Evolutionary conservation across 2,113 vertebrate species (phyloP).

Genomic region (Rallus limicola): DNA sequence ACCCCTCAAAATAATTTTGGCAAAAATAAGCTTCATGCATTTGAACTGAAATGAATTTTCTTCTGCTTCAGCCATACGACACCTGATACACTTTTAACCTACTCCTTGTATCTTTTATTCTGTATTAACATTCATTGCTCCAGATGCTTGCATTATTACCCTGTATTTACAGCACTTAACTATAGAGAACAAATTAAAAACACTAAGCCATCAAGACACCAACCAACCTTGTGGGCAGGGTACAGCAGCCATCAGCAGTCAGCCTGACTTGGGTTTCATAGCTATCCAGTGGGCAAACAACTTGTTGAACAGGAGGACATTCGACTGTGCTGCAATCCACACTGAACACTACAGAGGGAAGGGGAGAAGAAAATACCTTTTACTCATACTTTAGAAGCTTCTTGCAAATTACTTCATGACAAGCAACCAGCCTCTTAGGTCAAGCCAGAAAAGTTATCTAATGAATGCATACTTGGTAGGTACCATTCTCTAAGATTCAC

Average conservation of each 20-base stretch:
- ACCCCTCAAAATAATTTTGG: not conserved
- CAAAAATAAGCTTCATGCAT: not conserved
- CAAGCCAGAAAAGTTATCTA: not conserved
- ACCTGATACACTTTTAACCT: not conserved
- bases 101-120: not conserved
- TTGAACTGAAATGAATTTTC: not conserved
- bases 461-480: not conserved
- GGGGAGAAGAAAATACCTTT: not conserved
- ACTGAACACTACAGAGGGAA: constrained; percentile 81
- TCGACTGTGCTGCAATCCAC: constrained; percentile 91
- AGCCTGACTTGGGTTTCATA: constrained; percentile 89
- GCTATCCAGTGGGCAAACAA: constrained; percentile 88
- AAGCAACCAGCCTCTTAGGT: not conserved
- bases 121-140: not conserved
- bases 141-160: not conserved
- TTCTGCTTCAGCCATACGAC: not conserved
- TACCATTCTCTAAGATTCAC: not conserved
- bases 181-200: not conserved
- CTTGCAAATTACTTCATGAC: not conserved
- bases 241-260: constrained; percentile 90
- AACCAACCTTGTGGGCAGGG: constrained; percentile 90
- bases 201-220: constrained; percentile 21
- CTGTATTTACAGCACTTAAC: not conserved
- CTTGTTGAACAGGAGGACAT: constrained; percentile 86
- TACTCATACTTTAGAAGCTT: not conserved